Conservation (phyloP, 2,113 vertebrate species). For the Pedionomus torquatus region DNA sequence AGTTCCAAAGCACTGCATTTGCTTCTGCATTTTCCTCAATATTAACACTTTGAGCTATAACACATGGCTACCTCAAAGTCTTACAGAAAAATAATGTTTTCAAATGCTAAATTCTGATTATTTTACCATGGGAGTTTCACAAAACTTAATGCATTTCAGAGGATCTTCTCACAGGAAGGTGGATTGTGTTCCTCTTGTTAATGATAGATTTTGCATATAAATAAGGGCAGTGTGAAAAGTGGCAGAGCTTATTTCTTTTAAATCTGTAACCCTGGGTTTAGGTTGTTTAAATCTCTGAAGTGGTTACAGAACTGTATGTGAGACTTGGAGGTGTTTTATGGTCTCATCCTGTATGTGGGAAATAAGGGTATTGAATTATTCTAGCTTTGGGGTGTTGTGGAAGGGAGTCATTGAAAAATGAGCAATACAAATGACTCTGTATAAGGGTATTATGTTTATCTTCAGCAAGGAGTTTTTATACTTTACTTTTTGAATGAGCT, state of each 20-base stretch:
- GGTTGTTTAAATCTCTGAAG: not conserved
- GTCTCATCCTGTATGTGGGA: not conserved
- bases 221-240: not conserved
- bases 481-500: not conserved
- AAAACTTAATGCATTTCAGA: not conserved
- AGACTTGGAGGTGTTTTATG: not conserved
- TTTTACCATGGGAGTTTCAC: not conserved
- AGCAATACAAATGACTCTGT: not conserved
- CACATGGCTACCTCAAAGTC: not conserved
- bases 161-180: not conserved
- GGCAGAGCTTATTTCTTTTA: not conserved
- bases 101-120: not conserved
- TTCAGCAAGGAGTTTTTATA: not conserved
- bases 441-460: not conserved
- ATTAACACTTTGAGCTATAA: not conserved
- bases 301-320: not conserved
- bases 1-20: not conserved
- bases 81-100: not conserved
- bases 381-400: not conserved
- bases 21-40: not conserved
- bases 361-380: not conserved
- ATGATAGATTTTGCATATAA: not conserved
- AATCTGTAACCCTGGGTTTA: not conserved
- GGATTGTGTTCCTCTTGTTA: not conserved
- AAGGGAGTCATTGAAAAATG: not conserved